phyloP scores from a whole-genome alignment of 1,140 invertebrate species.

The Heliconius melpomene region DNA sequence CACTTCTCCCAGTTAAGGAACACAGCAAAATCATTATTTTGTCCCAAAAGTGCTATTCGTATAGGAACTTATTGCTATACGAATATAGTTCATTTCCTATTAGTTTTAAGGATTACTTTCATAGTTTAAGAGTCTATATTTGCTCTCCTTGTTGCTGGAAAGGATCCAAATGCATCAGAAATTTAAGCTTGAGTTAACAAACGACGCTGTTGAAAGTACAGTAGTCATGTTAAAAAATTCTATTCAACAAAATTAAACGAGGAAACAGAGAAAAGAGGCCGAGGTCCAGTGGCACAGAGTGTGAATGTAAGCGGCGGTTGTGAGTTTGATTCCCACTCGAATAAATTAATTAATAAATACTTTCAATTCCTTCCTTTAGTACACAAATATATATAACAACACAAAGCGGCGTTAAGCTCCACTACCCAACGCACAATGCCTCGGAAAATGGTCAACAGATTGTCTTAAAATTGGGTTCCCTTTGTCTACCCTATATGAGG shows the following conservation, averaged over 20 bases:
- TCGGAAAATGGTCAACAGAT: too few species aligned
- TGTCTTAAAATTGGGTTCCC: too few species aligned
- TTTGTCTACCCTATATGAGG: too few species aligned
- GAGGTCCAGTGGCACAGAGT: too few species aligned
- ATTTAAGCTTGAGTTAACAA: constrained; percentile 42
- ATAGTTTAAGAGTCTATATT: background rate
- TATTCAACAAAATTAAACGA: constrained; percentile 3
- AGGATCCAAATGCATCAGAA: constrained; percentile 49
- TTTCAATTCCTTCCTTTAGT: too few species aligned
- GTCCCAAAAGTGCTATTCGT: background rate
- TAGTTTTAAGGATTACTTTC: background rate
- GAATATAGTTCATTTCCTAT: background rate
- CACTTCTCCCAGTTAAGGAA: background rate
- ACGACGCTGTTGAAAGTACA: constrained; percentile 38
- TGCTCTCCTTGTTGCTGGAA: constrained; percentile 43
- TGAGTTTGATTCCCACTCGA: too few species aligned
- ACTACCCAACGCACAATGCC: too few species aligned
- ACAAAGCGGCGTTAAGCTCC: too few species aligned
- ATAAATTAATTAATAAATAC: too few species aligned
- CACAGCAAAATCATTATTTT: constrained; percentile 3
- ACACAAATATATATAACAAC: too few species aligned
- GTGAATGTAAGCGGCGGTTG: too few species aligned
- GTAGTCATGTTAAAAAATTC: constrained; percentile 24
- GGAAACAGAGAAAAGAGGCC: too few species aligned
- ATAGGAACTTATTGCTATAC: background rate